Evolutionary conservation across 2,797 vertebrate species (phyloP).

Genomic region (Pseudopleuronectes americanus): DNA sequence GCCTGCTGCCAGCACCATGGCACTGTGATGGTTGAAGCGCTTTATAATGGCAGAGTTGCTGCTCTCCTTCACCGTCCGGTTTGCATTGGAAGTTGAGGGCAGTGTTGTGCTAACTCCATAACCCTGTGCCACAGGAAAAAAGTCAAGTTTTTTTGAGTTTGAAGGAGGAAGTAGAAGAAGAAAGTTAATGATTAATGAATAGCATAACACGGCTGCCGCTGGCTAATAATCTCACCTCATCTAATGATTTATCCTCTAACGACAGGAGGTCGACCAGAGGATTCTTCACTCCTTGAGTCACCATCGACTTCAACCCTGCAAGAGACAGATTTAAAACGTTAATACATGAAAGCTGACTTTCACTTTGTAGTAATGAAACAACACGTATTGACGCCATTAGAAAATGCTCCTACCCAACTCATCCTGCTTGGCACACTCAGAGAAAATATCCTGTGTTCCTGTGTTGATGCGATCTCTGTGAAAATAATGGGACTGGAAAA

Average conservation of each 20-base stretch:
- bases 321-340: constrained; percentile 24
- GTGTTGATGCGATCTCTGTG: constrained; percentile 96
- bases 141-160: background rate
- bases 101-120: constrained; percentile 86
- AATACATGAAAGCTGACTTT: background rate
- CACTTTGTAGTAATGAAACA: background rate
- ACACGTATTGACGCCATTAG: background rate
- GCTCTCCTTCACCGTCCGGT: constrained; percentile 91
- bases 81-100: constrained; percentile 88
- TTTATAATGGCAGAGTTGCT: constrained; percentile 98
- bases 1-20: constrained; percentile 98
- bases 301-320: constrained; percentile 94
- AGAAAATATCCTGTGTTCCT: constrained; percentile 96
- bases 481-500: constrained; percentile 99
- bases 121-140: constrained; percentile 82
- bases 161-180: background rate
- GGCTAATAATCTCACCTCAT: constrained; percentile 86
- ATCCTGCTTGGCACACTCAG: constrained; percentile 98
- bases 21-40: constrained; percentile 98
- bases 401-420: constrained; percentile 88
- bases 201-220: background rate
- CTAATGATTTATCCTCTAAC: constrained; percentile 94
- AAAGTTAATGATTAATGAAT: background rate
- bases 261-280: constrained; percentile 94
- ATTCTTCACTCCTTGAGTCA: constrained; percentile 97